Percentiles rank a stretch among this genome's conserved stretches.
phyloP scores from a whole-genome alignment of 2,888 invertebrate genomes.

The Mesorhabditis belari region DNA sequence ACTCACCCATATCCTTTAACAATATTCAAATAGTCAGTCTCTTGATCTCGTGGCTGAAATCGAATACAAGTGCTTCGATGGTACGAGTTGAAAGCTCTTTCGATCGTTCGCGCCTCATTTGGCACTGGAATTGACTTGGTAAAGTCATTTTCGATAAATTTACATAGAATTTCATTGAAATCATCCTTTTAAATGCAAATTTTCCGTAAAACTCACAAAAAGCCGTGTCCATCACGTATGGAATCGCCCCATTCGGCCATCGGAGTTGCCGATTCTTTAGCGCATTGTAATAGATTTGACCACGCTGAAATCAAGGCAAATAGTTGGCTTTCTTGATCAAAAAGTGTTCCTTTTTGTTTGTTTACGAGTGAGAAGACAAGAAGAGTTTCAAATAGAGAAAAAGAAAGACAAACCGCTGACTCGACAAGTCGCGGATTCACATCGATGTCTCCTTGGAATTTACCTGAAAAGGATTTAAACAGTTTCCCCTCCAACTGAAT shows the following conservation, averaged over 20 bases:
- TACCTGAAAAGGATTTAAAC: no score
- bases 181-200: background rate
- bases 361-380: background rate
- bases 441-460: slow-evolving; percentile 53
- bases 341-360: background rate
- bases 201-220: slow-evolving; percentile 41
- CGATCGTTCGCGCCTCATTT: slow-evolving; percentile 40
- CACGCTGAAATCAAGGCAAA: slow-evolving; percentile 22
- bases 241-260: slow-evolving; percentile 47
- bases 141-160: background rate
- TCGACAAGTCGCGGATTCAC: slow-evolving; percentile 35
- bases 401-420: slow-evolving; percentile 23
- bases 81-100: slow-evolving; percentile 45
- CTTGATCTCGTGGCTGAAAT: slow-evolving; percentile 49
- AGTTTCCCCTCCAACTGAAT: no score
- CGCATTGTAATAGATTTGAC: slow-evolving; percentile 44
- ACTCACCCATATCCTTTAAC: slow-evolving; percentile 49
- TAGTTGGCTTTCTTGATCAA: background rate
- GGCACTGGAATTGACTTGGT: slow-evolving; percentile 24
- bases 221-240: slow-evolving; percentile 47
- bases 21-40: slow-evolving; percentile 52
- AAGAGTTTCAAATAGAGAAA: slow-evolving; percentile 1
- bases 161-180: background rate
- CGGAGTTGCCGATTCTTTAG: slow-evolving; percentile 45
- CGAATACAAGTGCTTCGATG: slow-evolving; percentile 53